Conservation (phyloP, 2,888 invertebrate genomes). For the Dusona sp. region DNA sequence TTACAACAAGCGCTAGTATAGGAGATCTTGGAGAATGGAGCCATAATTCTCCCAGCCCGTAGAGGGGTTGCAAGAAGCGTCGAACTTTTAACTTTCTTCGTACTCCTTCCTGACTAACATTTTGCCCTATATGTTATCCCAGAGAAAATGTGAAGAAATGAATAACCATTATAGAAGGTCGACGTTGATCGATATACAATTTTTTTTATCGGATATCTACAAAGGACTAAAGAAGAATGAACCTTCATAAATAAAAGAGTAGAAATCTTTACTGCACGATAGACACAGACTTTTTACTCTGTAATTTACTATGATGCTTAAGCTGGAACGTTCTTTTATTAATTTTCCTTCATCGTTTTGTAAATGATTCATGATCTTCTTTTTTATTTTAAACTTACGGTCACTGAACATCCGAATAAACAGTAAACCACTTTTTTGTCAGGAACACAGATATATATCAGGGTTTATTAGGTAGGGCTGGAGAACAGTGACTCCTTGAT, state of each 20-base stretch:
- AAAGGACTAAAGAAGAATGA: not conserved
- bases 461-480: not conserved
- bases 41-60: not conserved
- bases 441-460: not conserved
- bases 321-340: not conserved
- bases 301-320: not conserved
- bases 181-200: conserved; percentile 14
- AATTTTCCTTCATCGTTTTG: not conserved
- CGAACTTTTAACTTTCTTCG: not conserved
- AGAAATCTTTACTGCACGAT: not conserved
- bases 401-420: not conserved
- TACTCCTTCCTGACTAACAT: not conserved
- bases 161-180: not conserved
- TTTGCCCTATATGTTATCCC: not conserved
- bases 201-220: not conserved
- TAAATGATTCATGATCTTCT: not conserved
- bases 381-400: not conserved
- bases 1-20: not conserved
- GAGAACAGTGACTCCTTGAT: not conserved
- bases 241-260: not conserved
- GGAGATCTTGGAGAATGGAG: not conserved
- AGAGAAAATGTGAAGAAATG: not conserved
- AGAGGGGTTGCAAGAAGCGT: not conserved
- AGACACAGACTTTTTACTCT: not conserved
- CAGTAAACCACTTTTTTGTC: not conserved